Conservation (phyloP, 2,888 invertebrate species). For the Parascotia fuliginaria region DNA sequence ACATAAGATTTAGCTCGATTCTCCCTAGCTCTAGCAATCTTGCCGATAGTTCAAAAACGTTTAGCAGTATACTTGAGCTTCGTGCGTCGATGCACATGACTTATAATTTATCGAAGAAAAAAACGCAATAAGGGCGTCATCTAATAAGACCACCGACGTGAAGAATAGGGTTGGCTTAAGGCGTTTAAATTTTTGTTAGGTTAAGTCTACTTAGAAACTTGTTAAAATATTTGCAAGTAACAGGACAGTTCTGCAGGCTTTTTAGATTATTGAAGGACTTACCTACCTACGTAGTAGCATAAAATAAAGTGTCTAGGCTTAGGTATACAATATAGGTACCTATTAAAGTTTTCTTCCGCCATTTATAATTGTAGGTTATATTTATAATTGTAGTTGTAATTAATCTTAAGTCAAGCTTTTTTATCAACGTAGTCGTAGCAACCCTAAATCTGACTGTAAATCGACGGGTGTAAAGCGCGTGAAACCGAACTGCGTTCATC, state of each 20-base stretch:
- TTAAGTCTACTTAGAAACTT: too few species aligned
- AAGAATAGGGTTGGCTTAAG: slow-evolving; percentile 45
- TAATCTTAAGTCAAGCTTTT: too few species aligned
- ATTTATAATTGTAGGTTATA: too few species aligned
- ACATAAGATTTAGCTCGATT: slow-evolving; percentile 42
- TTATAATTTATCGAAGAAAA: slow-evolving; percentile 64
- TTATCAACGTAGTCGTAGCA: too few species aligned
- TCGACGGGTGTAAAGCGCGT: slow-evolving; percentile 63
- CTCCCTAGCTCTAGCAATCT: slow-evolving; percentile 52
- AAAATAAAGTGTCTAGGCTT: too few species aligned
- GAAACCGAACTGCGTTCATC: slow-evolving; percentile 72
- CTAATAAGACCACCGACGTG: slow-evolving; percentile 76
- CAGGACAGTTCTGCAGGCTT: too few species aligned
- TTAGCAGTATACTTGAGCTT: slow-evolving; percentile 49
- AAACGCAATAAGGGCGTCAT: slow-evolving; percentile 59
- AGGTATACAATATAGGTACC: too few species aligned
- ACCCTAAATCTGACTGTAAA: slow-evolving; percentile 47
- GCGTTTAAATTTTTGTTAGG: neutral
- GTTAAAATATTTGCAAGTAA: too few species aligned
- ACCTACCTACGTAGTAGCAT: too few species aligned
- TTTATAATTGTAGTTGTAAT: too few species aligned
- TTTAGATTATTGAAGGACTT: too few species aligned
- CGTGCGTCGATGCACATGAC: slow-evolving; percentile 50
- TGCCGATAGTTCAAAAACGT: slow-evolving; percentile 57
- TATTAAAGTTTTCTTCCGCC: too few species aligned